Evolutionary conservation across 2,888 invertebrate genomes (phyloP).

Genomic region (Enchytraeus crypticus): DNA sequence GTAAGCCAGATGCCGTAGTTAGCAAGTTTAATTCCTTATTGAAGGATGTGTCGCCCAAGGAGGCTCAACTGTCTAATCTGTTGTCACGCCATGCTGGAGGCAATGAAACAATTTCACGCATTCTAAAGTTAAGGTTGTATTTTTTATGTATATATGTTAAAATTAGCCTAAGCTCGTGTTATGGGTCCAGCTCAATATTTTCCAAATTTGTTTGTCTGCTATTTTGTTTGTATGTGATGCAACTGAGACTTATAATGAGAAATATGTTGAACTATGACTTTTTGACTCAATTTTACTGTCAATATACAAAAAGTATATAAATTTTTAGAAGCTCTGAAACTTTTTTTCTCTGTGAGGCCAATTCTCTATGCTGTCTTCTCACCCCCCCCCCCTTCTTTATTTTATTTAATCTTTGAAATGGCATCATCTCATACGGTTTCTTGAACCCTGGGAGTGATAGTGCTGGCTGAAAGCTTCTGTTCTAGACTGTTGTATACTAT

Average conservation of each 20-base stretch:
- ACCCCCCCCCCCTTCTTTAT: too few relatives aligned
- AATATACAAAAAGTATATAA: too few relatives aligned
- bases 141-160: not conserved
- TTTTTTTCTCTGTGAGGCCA: too few relatives aligned
- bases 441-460: too few relatives aligned
- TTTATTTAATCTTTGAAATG: too few relatives aligned
- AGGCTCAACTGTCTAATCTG: not conserved
- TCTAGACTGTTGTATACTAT: too few relatives aligned
- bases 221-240: not conserved
- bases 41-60: not conserved
- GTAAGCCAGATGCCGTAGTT: not conserved
- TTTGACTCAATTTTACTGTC: too few relatives aligned
- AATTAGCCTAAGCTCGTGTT: not conserved
- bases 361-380: too few relatives aligned
- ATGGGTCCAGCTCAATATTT: not conserved
- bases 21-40: not conserved
- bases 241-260: not conserved
- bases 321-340: too few relatives aligned
- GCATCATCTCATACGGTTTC: too few relatives aligned
- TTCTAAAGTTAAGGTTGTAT: not conserved
- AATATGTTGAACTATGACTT: too few relatives aligned
- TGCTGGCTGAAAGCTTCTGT: too few relatives aligned
- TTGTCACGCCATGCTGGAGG: not conserved
- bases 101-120: not conserved
- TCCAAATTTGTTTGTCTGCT: not conserved